Conservation (phyloP, 1,140 invertebrate genomes). For the Physella acuta region DNA sequence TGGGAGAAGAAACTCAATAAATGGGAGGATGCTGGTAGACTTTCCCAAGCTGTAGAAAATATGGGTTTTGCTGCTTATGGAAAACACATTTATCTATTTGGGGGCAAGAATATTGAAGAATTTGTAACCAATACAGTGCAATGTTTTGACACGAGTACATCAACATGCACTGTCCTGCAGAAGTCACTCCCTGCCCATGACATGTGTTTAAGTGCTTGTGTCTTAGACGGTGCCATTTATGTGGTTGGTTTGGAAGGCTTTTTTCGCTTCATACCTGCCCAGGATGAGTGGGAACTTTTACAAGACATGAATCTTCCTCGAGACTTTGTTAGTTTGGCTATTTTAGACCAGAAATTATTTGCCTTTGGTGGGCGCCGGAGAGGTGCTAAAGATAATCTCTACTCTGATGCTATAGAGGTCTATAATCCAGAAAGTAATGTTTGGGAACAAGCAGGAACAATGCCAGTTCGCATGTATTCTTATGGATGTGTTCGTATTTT, state of each 20-base stretch:
- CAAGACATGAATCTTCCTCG: conserved; percentile 47
- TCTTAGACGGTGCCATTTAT: conserved; percentile 49
- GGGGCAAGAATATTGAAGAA: conserved; percentile 54
- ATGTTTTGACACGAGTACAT: conserved; percentile 47
- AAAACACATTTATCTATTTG: conserved; percentile 51
- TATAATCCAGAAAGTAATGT: conserved; percentile 41
- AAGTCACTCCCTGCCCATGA: conserved; percentile 49
- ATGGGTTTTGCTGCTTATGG: conserved; percentile 52
- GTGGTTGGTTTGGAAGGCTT: conserved; percentile 54
- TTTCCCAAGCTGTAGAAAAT: conserved; percentile 52
- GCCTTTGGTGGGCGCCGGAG: conserved; percentile 49
- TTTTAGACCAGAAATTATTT: conserved; percentile 52
- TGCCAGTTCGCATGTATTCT: conserved; percentile 53
- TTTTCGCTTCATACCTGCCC: conserved; percentile 43
- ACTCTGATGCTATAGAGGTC: conserved; percentile 50
- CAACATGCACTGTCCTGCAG: conserved; percentile 35
- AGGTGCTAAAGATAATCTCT: conserved; percentile 51
- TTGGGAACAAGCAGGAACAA: conserved; percentile 46
- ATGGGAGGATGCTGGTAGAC: conserved; percentile 43
- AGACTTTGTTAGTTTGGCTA: conserved; percentile 53
- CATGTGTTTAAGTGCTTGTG: conserved; percentile 52
- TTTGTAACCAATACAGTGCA: conserved; percentile 52
- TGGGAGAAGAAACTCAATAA: conserved; percentile 47
- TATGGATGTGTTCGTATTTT: conserved; percentile 54
- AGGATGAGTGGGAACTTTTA: conserved; percentile 47